A percentile compares a stretch with the other conserved stretches of the same genome.
phyloP scores from a whole-genome alignment of 2,888 invertebrate genomes.

The Pherbina coryleti region DNA sequence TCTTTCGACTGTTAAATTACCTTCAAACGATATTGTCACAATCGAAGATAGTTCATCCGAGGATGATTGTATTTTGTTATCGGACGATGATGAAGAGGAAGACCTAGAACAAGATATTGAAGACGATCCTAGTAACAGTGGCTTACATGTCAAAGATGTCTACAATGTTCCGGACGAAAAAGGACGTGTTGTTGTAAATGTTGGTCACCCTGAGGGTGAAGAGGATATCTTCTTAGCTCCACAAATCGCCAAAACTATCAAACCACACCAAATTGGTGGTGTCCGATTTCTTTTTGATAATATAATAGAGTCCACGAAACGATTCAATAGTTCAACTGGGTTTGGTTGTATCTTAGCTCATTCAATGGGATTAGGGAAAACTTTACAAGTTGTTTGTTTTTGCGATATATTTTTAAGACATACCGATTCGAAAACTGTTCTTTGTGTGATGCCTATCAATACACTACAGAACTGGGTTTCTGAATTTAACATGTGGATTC shows the following conservation, averaged over 20 bases:
- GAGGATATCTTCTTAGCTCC: conserved; percentile 92
- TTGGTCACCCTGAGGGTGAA: conserved; percentile 92
- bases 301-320: conserved; percentile 91
- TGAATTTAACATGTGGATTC: conserved; percentile 98
- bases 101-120: conserved; percentile 83
- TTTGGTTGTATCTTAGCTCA: conserved; percentile 99
- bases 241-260: conserved; percentile 90
- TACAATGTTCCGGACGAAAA: conserved; percentile 92
- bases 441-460: conserved; percentile 98
- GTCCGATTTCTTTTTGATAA: conserved; percentile 96
- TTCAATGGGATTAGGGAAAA: conserved; percentile 99
- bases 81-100: conserved; percentile 84
- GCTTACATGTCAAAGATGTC: conserved; percentile 92
- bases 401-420: conserved; percentile 95
- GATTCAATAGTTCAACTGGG: conserved; percentile 88
- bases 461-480: conserved; percentile 97
- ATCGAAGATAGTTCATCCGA: conserved; percentile 82
- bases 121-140: conserved; percentile 92
- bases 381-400: conserved; percentile 94
- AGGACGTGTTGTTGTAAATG: conserved; percentile 92
- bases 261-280: conserved; percentile 98
- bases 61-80: conserved; percentile 89
- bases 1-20: conserved; percentile 28
- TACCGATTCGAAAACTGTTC: conserved; percentile 87
- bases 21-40: conserved; percentile 73